phyloP scores from a whole-genome alignment of 1,140 invertebrate species.

The Bombus confusus region DNA sequence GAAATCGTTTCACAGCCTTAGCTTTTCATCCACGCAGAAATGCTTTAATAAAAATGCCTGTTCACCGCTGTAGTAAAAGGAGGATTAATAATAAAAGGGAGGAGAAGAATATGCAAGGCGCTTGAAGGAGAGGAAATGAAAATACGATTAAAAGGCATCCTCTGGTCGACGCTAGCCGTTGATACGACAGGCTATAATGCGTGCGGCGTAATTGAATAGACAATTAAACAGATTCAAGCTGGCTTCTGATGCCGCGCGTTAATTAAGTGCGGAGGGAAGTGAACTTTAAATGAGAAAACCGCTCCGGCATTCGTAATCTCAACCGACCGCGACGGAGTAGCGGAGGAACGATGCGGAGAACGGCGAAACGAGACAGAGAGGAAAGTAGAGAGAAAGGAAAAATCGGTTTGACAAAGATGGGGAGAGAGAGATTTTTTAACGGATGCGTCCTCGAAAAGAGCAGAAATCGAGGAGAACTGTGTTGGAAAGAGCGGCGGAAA shows the following conservation, averaged over 20 bases:
- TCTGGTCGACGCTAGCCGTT: background rate
- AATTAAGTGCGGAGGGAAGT: constrained; percentile 55
- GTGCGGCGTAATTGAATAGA: constrained; percentile 50
- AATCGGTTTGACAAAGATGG: background rate
- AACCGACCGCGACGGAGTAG: background rate
- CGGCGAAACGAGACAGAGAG: background rate
- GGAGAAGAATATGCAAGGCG: background rate
- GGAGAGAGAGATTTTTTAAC: background rate
- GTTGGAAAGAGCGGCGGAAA: background rate
- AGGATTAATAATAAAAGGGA: background rate
- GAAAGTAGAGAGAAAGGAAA: background rate
- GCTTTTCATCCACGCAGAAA: background rate
- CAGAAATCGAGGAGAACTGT: background rate
- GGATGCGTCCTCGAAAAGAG: background rate
- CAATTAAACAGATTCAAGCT: constrained; percentile 58
- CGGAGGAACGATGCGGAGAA: background rate
- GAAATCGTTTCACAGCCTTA: background rate
- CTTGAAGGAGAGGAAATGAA: background rate
- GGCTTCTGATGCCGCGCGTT: constrained; percentile 43
- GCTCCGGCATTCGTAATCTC: constrained; percentile 51
- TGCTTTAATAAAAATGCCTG: background rate
- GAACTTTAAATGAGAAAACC: constrained; percentile 61
- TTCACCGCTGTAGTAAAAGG: background rate
- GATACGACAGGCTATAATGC: constrained; percentile 33
- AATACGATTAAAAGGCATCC: constrained; percentile 30